phyloP scores from a whole-genome alignment of 2,797 vertebrate genomes.

The Fistularia commersonii region DNA sequence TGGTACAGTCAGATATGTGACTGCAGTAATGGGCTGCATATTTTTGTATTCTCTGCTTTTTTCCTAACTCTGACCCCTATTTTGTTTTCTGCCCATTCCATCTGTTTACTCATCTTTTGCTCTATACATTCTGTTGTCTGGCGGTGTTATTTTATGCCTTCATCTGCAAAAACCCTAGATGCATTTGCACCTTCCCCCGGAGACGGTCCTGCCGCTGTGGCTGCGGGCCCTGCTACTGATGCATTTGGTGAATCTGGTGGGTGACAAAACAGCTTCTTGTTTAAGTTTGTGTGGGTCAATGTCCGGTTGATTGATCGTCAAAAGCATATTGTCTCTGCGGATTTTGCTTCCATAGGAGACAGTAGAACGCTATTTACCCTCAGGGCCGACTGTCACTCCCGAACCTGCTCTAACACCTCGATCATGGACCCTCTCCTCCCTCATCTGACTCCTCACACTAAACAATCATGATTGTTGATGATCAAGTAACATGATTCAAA shows the following conservation, averaged over 20 bases:
- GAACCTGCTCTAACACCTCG: constrained; percentile 46
- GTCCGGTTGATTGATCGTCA: constrained; percentile 3
- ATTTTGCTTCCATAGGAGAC: constrained; percentile 51
- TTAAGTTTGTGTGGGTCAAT: constrained; percentile 13
- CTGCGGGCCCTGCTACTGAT: constrained; percentile 91
- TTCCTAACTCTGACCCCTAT: constrained; percentile 66
- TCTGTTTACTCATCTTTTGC: constrained; percentile 57
- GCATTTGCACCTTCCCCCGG: constrained; percentile 98
- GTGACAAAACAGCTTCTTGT: constrained; percentile 67
- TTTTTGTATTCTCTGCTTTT: constrained; percentile 70
- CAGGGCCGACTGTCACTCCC: constrained; percentile 51
- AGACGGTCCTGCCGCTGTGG: constrained; percentile 88
- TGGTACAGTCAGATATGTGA: constrained; percentile 23
- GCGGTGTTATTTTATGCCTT: constrained; percentile 27
- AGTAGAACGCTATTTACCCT: constrained; percentile 40
- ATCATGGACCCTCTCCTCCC: constrained; percentile 48
- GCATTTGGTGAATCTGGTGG: constrained; percentile 99
- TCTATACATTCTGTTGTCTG: constrained; percentile 50
- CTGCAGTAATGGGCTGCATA: constrained; percentile 59
- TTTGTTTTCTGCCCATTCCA: constrained; percentile 58
- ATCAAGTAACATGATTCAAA: constrained; percentile 10
- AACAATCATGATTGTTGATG: no score
- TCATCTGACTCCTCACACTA: constrained; percentile 37
- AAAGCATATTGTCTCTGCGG: constrained; percentile 29
- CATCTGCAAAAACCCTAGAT: constrained; percentile 82